A percentile compares a stretch with the other conserved stretches of the same genome.
Evolutionary conservation across 2,797 vertebrate genomes (phyloP).

Genomic region (Tapirus indicus): DNA sequence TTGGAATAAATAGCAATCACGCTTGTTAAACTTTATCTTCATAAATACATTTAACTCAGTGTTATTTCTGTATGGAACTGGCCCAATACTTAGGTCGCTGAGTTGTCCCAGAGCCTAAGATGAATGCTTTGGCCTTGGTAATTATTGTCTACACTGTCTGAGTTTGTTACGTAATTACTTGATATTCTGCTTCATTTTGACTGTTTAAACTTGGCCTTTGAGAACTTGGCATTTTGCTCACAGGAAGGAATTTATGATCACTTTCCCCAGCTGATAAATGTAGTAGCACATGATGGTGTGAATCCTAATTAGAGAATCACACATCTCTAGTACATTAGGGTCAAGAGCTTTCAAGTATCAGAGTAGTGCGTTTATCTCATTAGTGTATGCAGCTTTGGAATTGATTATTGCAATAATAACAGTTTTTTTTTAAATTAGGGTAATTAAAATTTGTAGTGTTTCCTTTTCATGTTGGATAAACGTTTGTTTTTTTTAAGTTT

Average conservation of each 20-base stretch:
- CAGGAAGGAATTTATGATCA: slow-evolving; percentile 76
- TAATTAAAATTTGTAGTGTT: slow-evolving; percentile 78
- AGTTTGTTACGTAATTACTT: slow-evolving; percentile 81
- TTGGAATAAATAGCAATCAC: slow-evolving; percentile 49
- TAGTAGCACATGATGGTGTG: slow-evolving; percentile 70
- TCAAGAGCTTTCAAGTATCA: slow-evolving; percentile 80
- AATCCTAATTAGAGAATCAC: slow-evolving; percentile 82
- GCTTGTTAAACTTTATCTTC: slow-evolving; percentile 56
- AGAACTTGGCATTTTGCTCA: slow-evolving; percentile 79
- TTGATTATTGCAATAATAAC: slow-evolving; percentile 74
- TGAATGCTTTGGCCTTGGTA: slow-evolving; percentile 44
- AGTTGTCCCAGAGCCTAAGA: slow-evolving; percentile 2
- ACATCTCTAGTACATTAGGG: slow-evolving; percentile 72
- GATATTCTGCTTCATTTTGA: slow-evolving; percentile 79
- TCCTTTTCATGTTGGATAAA: slow-evolving; percentile 75
- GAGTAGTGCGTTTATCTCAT: slow-evolving; percentile 81
- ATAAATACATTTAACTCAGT: slow-evolving; percentile 49
- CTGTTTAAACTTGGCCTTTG: slow-evolving; percentile 79
- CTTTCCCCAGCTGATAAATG: slow-evolving; percentile 72
- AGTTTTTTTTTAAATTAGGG: slow-evolving; percentile 30
- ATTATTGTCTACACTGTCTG: slow-evolving; percentile 71
- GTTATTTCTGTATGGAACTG: neutral
- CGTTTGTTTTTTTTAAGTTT: slow-evolving; percentile 30
- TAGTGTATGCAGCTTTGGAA: slow-evolving; percentile 74
- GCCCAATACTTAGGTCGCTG: slow-evolving; percentile 18